Conservation (phyloP, 2,888 invertebrate species). For the Sialis fuliginosa region DNA sequence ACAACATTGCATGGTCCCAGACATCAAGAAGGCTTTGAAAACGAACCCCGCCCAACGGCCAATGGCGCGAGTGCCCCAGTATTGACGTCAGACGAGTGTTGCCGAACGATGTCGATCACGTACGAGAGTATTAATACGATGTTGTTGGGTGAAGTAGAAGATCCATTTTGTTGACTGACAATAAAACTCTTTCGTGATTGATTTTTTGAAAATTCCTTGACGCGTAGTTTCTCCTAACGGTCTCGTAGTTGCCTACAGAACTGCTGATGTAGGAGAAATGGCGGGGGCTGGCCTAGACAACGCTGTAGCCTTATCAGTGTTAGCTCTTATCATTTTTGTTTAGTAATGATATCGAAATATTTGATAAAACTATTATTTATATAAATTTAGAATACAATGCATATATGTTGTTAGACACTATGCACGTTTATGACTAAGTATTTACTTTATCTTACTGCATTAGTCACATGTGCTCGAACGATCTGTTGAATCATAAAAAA, state of each 20-base stretch:
- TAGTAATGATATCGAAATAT: too few species aligned
- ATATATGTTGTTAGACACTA: too few species aligned
- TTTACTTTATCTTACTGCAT: too few species aligned
- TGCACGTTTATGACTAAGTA: too few species aligned
- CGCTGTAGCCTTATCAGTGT: not conserved
- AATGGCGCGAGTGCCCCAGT: conserved; percentile 1
- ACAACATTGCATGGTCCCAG: conserved; percentile 2
- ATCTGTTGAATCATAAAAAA: too few species aligned
- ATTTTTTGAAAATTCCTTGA: conserved; percentile 1
- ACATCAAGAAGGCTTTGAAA: not conserved
- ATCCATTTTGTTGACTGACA: conserved; percentile 2
- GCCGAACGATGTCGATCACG: conserved; percentile 1
- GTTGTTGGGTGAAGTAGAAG: not conserved
- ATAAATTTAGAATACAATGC: too few species aligned
- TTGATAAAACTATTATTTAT: too few species aligned
- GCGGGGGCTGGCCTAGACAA: not conserved
- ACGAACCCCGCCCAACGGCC: conserved; percentile 1
- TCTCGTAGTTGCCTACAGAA: not conserved
- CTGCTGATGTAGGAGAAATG: not conserved
- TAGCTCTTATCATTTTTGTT: not conserved
- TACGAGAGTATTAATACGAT: not conserved
- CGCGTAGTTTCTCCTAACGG: not conserved
- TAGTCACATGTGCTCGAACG: too few species aligned
- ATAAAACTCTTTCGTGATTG: conserved; percentile 13
- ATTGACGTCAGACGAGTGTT: conserved; percentile 5